Evolutionary conservation across 2,113 vertebrate genomes (phyloP).

Genomic region (Carettochelys insculpta): DNA sequence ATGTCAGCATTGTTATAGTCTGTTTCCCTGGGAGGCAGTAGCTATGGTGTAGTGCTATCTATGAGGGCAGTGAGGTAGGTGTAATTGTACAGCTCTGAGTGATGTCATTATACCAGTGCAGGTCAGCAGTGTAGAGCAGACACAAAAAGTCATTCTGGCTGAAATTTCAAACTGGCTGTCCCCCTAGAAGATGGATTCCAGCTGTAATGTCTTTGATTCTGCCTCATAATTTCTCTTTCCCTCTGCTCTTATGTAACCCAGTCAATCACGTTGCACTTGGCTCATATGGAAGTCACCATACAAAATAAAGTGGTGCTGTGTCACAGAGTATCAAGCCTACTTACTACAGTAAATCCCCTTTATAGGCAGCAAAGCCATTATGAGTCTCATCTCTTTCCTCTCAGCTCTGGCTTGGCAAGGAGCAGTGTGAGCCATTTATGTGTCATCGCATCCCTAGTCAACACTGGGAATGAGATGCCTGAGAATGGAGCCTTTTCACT

Average conservation of each 20-base stretch:
- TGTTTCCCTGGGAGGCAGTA: background rate
- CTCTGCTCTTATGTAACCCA: background rate
- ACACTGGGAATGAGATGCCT: background rate
- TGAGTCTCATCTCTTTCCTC: background rate
- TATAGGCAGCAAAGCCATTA: background rate
- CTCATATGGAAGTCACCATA: background rate
- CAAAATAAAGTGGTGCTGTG: background rate
- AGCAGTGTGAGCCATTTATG: background rate
- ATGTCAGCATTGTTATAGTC: background rate
- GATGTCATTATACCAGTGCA: background rate
- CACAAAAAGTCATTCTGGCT: background rate
- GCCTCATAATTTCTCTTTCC: background rate
- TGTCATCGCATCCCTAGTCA: slow-evolving; percentile 3
- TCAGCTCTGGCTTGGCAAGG: background rate
- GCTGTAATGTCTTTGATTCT: background rate
- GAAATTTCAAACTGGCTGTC: background rate
- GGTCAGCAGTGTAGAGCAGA: background rate
- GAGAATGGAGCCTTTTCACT: background rate
- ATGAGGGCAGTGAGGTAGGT: background rate
- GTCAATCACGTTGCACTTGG: background rate
- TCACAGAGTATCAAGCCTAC: background rate
- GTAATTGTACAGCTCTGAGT: background rate
- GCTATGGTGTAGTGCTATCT: background rate
- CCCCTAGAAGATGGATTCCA: background rate
- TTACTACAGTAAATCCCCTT: background rate